Percentiles rank a stretch among this genome's conserved stretches.
phyloP scores from a whole-genome alignment of 2,888 invertebrate species.

The Nomada fabriciana region DNA sequence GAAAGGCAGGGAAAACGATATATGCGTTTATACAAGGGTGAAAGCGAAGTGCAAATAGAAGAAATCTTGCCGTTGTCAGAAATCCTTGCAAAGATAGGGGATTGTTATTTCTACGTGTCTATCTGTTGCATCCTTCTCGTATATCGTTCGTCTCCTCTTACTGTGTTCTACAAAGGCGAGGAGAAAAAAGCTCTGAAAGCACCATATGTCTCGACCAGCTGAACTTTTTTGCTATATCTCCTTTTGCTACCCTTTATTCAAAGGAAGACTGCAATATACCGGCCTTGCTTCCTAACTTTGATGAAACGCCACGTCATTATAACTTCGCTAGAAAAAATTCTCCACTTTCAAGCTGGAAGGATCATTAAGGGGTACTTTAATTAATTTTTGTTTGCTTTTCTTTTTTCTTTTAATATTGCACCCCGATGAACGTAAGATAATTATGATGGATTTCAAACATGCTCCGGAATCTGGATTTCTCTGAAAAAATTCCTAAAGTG shows the following conservation, averaged over 20 bases:
- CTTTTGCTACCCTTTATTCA: slow-evolving; percentile 8
- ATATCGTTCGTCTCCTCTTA: neutral
- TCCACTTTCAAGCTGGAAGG: neutral
- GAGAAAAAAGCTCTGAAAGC: slow-evolving; percentile 20
- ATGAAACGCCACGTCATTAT: slow-evolving; percentile 9
- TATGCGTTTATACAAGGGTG: slow-evolving; percentile 28
- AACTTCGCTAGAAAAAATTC: neutral
- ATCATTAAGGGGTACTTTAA: neutral
- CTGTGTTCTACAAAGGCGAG: neutral
- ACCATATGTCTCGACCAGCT: slow-evolving; percentile 22
- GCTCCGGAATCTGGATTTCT: too few relatives aligned
- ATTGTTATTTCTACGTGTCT: slow-evolving; percentile 50
- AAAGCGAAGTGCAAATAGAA: slow-evolving; percentile 40
- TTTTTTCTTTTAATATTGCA: neutral
- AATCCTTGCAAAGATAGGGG: slow-evolving; percentile 31
- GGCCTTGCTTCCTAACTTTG: neutral
- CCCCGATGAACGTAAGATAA: too few relatives aligned
- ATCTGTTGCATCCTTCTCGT: slow-evolving; percentile 36
- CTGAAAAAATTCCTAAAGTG: too few relatives aligned
- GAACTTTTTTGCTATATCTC: slow-evolving; percentile 7
- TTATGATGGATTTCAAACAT: too few relatives aligned
- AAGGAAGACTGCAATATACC: slow-evolving; percentile 5
- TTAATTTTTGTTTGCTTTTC: neutral
- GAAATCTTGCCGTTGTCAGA: slow-evolving; percentile 37
- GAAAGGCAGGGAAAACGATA: slow-evolving; percentile 42